These are phyloP conservation scores for Limnephilus auricula DNA, from an alignment of 2,888 invertebrate genomes.

Conservation along the genomic window DNA sequence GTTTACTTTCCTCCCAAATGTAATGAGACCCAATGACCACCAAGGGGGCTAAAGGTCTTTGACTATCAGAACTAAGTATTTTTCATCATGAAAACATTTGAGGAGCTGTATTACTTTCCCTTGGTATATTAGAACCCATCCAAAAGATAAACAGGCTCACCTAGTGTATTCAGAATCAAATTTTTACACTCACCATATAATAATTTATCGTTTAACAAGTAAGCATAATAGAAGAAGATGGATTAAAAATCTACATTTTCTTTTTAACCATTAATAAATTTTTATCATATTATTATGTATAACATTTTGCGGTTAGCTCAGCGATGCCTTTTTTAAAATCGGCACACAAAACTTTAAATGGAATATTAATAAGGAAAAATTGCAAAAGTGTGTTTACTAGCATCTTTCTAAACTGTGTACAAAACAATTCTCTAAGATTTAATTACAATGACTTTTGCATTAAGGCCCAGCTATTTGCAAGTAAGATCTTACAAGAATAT, in stretches of 20 bases:
- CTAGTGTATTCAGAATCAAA: background rate
- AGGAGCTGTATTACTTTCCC: background rate
- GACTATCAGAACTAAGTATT: background rate
- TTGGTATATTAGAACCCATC: background rate
- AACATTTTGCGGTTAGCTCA: background rate
- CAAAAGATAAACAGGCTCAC: background rate
- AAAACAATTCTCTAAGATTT: background rate
- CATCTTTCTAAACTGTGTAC: background rate
- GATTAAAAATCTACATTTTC: background rate
- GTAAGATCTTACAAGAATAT: background rate
- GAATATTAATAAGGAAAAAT: background rate
- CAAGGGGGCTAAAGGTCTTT: background rate
- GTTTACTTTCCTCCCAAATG: background rate
- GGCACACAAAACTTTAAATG: background rate
- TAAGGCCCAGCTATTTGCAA: background rate
- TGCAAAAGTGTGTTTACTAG: background rate
- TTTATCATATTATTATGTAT: background rate
- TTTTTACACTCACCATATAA: background rate
- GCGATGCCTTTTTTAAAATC: background rate
- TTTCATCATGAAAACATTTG: background rate
- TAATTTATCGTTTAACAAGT: background rate
- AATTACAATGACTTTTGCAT: background rate
- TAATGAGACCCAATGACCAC: background rate
- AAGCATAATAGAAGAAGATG: background rate
- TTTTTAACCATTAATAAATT: background rate